These are phyloP conservation scores for Megaceryle torquata DNA, from an alignment of 2,113 vertebrate genomes.

Conservation along the genomic window DNA sequence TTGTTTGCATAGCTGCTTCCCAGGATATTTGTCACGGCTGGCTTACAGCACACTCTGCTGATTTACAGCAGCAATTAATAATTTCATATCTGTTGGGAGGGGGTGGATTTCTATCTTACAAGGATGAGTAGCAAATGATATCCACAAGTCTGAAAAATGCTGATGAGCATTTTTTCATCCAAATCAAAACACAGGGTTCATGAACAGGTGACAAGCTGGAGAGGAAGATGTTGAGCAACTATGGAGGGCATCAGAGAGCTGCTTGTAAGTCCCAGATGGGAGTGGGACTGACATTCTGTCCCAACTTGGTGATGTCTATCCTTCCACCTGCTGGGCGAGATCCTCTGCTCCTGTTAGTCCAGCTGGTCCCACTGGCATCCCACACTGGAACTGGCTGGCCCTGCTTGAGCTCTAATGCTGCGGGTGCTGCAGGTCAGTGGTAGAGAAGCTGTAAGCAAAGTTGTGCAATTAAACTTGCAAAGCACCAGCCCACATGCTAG, in stretches of 20 bases:
- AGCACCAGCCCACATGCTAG: slow-evolving; percentile 31
- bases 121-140: slow-evolving; percentile 6
- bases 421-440: background rate
- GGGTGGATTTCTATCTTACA: background rate
- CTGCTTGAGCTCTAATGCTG: background rate
- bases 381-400: background rate
- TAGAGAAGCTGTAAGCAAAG: background rate
- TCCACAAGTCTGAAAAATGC: slow-evolving; percentile 31
- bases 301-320: background rate
- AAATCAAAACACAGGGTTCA: slow-evolving; percentile 13
- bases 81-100: slow-evolving; percentile 13
- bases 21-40: background rate
- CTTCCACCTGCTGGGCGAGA: background rate
- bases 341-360: background rate
- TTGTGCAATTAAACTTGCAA: slow-evolving; percentile 48
- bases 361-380: background rate
- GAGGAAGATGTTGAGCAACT: background rate
- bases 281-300: background rate
- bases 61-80: slow-evolving; percentile 44
- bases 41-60: slow-evolving; percentile 48
- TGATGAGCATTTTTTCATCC: slow-evolving; percentile 5
- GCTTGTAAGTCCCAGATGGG: background rate
- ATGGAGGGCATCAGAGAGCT: background rate
- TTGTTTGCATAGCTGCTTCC: slow-evolving; percentile 18
- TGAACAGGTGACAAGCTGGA: background rate